Evolutionary conservation across 92 coral and sea anemone species (phyloP).

Genomic region (Siderastrea radians): DNA sequence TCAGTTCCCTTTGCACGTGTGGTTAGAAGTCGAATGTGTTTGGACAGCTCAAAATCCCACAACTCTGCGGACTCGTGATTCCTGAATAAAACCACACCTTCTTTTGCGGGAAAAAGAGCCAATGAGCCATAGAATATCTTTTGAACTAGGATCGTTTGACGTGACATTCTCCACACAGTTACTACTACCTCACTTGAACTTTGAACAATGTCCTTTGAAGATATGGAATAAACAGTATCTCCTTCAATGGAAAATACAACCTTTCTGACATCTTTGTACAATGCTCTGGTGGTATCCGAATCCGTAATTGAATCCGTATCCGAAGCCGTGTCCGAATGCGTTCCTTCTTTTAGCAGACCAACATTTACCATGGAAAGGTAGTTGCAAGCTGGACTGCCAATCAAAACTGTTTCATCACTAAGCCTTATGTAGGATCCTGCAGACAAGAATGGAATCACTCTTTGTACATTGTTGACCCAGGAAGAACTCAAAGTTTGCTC

Average conservation of each 20-base stretch:
- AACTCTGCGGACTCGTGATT: neutral
- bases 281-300: neutral
- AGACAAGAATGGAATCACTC: neutral
- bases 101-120: neutral
- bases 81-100: neutral
- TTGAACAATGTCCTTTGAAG: neutral
- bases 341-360: neutral
- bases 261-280: neutral
- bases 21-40: neutral
- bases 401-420: neutral
- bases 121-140: neutral
- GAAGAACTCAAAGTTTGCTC: fast-evolving
- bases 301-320: too few species aligned
- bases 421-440: slow-evolving; percentile 1
- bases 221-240: neutral
- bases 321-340: too few species aligned
- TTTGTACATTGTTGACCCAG: neutral
- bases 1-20: neutral
- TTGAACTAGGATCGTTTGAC: neutral
- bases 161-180: neutral
- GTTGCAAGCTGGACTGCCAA: neutral
- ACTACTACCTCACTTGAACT: neutral
- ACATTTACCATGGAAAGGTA: neutral
- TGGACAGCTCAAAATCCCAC: slow-evolving; percentile 5
- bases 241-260: slow-evolving; percentile 8